Evolutionary conservation across 2,888 invertebrate genomes (phyloP), one percentile per base, ranked within the genome.

Genomic region (Machimus atricapillus): DNA sequence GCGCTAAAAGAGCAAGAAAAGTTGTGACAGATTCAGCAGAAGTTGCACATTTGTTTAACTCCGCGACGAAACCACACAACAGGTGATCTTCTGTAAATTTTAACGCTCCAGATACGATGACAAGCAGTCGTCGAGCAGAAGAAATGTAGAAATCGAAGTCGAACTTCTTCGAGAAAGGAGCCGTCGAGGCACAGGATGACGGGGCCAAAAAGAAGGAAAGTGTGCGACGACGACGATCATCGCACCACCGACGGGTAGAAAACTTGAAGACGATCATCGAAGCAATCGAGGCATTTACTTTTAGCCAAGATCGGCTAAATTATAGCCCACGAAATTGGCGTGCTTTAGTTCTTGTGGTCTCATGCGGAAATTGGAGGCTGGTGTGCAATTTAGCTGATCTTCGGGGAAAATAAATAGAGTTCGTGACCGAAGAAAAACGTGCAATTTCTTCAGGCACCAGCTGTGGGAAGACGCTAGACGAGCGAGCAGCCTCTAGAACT

Each of bases 21-120:
- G 46, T 79, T 79, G 52, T 79, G 27, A 79, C 79, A 79, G 52
- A 46, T 79, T 56, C 14, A 37, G 23, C 23, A 23, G n/a, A 43
- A 78, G 9, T 31, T 19, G 43, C 27, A 79, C 31, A 46, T 79
- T 79, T 79, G 31, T 16, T 79, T 79, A 31, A 46, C 7, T 52
- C 43, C 16, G 43, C 52, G 46, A 66, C 27, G 12, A 66, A 79
- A 52, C 79, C 79, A 27, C 66, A 12, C 12, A 66, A 79, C 79
- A 46, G 52, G 52, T 79, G 79, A 79, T 79, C 52, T 79, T 40
- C 40, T 79, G 27, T 52, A 46, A 79, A 79, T 79, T 79, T 16
- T 46, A 27, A 79, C 31, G 79, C 79, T 79, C 79, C 79, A 79
- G 27, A 79, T 79, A 79, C 79, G 46, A 27, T 79, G 66, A 66